phyloP scores from a whole-genome alignment of 2,888 invertebrate genomes.

The Synergus itoensis region DNA sequence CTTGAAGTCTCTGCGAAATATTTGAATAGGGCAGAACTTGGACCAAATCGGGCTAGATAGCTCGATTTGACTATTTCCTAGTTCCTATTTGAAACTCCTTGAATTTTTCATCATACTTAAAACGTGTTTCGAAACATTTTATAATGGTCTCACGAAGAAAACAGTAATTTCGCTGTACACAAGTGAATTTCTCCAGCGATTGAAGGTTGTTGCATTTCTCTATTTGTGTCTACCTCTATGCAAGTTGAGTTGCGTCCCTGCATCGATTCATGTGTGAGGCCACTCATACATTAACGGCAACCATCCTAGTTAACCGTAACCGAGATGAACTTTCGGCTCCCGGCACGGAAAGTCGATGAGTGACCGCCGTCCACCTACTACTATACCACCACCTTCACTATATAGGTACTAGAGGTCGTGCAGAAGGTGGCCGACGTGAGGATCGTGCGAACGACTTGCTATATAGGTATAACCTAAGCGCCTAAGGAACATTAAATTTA shows the following conservation, averaged over 20 bases:
- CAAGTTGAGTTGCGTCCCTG: conserved; percentile 19
- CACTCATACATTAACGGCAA: conserved; percentile 34
- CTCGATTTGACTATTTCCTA: too few relatives aligned
- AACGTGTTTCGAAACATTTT: background rate
- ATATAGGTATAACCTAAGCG: conserved; percentile 1
- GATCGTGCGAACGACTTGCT: conserved; percentile 72
- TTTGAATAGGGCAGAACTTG: too few relatives aligned
- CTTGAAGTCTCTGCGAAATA: too few relatives aligned
- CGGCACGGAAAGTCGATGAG: conserved; percentile 67
- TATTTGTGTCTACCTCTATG: background rate
- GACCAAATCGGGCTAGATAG: too few relatives aligned
- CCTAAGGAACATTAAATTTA: conserved; percentile 33
- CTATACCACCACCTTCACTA: conserved; percentile 53
- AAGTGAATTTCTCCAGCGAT: background rate
- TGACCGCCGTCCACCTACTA: conserved; percentile 74
- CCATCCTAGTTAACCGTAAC: conserved; percentile 52
- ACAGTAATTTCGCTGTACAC: too few relatives aligned
- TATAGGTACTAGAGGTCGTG: conserved; percentile 71
- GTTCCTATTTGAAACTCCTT: too few relatives aligned
- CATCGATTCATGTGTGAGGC: conserved; percentile 24
- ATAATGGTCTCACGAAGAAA: too few relatives aligned
- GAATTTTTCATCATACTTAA: background rate
- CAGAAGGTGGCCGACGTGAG: conserved; percentile 74
- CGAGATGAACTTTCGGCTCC: conserved; percentile 67
- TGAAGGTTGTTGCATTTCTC: background rate